These are phyloP conservation scores for Neodiprion lecontei DNA, from an alignment of 1,140 invertebrate species.

Conservation along the genomic window DNA sequence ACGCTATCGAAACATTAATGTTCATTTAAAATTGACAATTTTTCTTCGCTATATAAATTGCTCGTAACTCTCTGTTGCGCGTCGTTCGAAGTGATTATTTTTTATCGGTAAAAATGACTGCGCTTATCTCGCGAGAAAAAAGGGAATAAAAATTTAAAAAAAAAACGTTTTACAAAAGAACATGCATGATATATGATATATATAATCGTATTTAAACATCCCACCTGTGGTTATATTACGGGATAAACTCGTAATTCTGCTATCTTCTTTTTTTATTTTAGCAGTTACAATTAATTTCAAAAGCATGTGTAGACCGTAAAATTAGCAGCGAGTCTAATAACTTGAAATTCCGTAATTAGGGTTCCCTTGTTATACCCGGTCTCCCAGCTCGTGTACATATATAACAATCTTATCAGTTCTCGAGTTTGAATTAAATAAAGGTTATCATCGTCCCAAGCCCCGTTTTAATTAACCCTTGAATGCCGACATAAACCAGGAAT, in stretches of 20 bases:
- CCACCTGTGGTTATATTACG: no score
- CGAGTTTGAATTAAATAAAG: constrained; percentile 6
- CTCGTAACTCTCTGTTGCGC: no score
- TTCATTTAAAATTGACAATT: not conserved
- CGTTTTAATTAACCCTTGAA: constrained; percentile 3
- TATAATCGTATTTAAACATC: no score
- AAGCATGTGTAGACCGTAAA: not conserved
- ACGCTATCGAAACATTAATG: not conserved
- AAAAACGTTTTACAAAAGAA: no score
- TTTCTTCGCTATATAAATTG: no score
- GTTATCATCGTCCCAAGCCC: not conserved
- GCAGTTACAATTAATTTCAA: not conserved
- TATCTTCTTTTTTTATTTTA: not conserved
- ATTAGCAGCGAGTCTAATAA: not conserved
- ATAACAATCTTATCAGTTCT: not conserved
- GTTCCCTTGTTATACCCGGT: not conserved
- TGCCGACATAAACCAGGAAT: not conserved
- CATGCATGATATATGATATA: no score
- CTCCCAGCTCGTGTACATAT: no score
- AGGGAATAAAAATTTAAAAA: no score
- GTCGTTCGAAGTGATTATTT: not conserved
- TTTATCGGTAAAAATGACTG: not conserved
- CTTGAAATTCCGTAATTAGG: not conserved
- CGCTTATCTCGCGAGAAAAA: not conserved
- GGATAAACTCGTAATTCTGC: not conserved